Percentiles rank a stretch among this genome's conserved stretches.
Evolutionary conservation across 2,888 invertebrate species (phyloP).

Genomic region (Cryptops parisi): DNA sequence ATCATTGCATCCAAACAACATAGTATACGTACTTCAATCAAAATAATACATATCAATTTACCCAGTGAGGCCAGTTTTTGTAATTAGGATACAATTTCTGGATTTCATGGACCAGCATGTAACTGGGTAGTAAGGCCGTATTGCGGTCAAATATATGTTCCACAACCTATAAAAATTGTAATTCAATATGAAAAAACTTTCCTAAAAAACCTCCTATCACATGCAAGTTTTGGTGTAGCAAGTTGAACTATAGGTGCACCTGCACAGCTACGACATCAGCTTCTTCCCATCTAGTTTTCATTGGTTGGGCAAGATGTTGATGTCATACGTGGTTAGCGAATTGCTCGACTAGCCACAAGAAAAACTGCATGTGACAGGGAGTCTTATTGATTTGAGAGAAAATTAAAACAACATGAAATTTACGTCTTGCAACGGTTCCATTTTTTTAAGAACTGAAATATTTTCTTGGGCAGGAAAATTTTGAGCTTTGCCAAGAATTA

Average conservation of each 20-base stretch:
- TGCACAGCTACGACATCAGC: no score
- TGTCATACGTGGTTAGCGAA: no score
- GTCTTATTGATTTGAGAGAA: neutral
- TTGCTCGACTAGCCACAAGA: no score
- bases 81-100: constrained; percentile 72
- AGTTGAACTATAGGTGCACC: no score
- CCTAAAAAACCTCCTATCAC: no score
- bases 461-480: constrained; percentile 62
- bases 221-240: no score
- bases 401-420: no score
- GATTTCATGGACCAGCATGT: constrained; percentile 89
- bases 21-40: no score
- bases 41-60: no score
- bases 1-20: neutral
- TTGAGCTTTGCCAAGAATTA: constrained; percentile 62
- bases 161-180: constrained; percentile 46
- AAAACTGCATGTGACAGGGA: neutral
- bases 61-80: constrained; percentile 81
- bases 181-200: no score
- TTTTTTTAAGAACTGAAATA: constrained; percentile 62
- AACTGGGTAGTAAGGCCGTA: constrained; percentile 80
- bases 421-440: constrained; percentile 57
- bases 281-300: no score
- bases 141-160: constrained; percentile 83
- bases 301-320: no score